Evolutionary conservation across 2,888 invertebrate genomes (phyloP).

Genomic region (Cyclophora punctaria): DNA sequence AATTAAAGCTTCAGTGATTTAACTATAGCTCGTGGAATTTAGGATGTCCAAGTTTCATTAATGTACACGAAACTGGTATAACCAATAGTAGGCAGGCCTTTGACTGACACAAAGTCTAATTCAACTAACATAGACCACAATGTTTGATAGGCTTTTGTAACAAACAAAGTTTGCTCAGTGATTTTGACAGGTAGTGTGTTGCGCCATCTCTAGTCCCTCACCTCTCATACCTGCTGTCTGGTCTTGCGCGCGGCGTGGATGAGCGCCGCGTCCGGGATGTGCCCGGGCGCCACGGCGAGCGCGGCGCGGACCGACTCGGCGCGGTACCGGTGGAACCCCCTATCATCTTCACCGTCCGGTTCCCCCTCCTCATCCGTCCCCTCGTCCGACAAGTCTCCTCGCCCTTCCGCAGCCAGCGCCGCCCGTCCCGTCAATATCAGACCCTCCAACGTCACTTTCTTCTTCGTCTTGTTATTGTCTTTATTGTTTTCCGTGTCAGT

Average conservation of each 20-base stretch:
- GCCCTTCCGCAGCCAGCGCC: conserved; percentile 86
- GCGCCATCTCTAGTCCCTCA: conserved; percentile 79
- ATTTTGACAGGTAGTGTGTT: conserved; percentile 5
- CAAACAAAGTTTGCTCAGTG: background rate
- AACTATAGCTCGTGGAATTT: no score
- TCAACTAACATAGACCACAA: no score
- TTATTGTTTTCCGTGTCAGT: conserved; percentile 25
- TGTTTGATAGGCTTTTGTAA: background rate
- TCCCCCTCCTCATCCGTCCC: conserved; percentile 61
- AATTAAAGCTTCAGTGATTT: no score
- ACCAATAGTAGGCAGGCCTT: no score
- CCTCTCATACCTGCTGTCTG: conserved; percentile 88
- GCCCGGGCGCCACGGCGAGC: conserved; percentile 84
- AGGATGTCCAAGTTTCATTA: no score
- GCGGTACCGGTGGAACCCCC: conserved; percentile 66
- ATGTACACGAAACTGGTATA: no score
- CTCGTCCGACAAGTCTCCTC: conserved; percentile 78
- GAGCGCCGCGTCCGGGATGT: conserved; percentile 97
- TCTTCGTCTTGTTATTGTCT: conserved; percentile 41
- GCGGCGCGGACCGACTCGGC: conserved; percentile 85
- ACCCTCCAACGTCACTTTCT: conserved; percentile 66
- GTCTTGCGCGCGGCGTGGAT: conserved; percentile 98
- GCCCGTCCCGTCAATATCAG: conserved; percentile 86
- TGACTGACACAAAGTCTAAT: no score
- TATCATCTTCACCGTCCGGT: conserved; percentile 31